A percentile compares a stretch with the other conserved stretches of the same genome.
Conservation (phyloP, 2,888 invertebrate genomes). For the Pachliopta kotzebuea region DNA sequence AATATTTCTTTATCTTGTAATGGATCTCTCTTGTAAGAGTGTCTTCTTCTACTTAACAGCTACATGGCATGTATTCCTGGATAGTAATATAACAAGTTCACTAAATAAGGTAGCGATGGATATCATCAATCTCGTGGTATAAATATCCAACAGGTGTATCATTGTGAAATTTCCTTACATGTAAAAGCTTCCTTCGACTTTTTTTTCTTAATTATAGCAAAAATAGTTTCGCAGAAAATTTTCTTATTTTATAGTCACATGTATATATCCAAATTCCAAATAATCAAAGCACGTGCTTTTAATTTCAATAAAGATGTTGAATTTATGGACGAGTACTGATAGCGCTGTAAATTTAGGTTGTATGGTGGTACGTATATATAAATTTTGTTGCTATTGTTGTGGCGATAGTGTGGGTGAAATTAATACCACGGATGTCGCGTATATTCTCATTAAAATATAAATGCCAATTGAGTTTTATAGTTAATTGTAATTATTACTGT, state of each 20-base stretch:
- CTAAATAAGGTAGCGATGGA: too few relatives aligned
- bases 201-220: too few relatives aligned
- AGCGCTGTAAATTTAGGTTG: constrained; percentile 9
- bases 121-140: too few relatives aligned
- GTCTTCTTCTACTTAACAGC: too few relatives aligned
- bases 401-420: constrained; percentile 14
- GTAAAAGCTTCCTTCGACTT: too few relatives aligned
- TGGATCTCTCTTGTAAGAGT: too few relatives aligned
- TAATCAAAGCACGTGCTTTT: constrained; percentile 62
- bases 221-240: background rate
- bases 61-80: too few relatives aligned
- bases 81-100: too few relatives aligned
- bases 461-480: background rate
- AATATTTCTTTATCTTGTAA: too few relatives aligned
- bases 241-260: background rate
- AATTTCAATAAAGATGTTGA: constrained; percentile 53
- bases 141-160: too few relatives aligned
- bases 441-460: constrained; percentile 1
- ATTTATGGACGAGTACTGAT: constrained; percentile 47
- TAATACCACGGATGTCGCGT: constrained; percentile 9
- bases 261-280: constrained; percentile 9
- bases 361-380: background rate
- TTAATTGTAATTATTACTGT: constrained; percentile 3
- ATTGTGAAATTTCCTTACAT: too few relatives aligned
- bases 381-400: constrained; percentile 11